Evolutionary conservation across 2,113 vertebrate species (phyloP).

Genomic region (Pampusana beccarii): DNA sequence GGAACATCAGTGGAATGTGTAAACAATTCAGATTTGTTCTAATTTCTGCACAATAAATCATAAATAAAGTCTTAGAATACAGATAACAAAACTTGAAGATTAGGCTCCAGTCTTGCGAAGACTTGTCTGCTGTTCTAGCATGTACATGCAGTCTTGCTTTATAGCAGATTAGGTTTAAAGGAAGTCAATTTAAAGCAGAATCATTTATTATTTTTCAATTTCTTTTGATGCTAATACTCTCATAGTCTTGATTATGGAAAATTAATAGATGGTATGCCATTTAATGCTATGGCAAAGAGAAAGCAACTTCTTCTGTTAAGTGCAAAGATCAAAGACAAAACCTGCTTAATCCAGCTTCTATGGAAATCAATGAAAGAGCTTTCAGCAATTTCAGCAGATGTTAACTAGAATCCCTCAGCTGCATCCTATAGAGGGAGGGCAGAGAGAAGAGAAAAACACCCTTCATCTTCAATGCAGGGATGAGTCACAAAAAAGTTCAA

Average conservation of each 20-base stretch:
- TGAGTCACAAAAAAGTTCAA: neutral
- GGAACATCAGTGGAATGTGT: conserved; percentile 6
- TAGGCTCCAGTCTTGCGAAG: neutral
- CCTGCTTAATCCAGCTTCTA: neutral
- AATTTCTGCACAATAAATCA: conserved; percentile 20
- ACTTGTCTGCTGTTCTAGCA: neutral
- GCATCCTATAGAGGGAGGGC: neutral
- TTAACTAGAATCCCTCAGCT: neutral
- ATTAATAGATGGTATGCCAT: neutral
- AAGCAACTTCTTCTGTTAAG: neutral
- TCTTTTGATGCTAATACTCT: conserved; percentile 27
- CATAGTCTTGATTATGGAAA: conserved; percentile 4
- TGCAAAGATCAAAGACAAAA: conserved; percentile 24
- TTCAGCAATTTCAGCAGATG: neutral
- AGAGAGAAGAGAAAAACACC: neutral
- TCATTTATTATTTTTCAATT: neutral
- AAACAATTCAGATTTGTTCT: conserved; percentile 18
- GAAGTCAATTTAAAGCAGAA: neutral
- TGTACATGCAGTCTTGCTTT: neutral
- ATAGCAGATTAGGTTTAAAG: neutral
- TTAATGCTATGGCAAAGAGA: neutral
- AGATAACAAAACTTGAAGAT: neutral
- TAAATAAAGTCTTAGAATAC: neutral
- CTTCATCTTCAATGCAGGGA: neutral
- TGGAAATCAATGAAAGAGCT: neutral